Base-by-base conservation (phyloP, 1,140 invertebrate genomes). In the Nebria ingens region DNA sequence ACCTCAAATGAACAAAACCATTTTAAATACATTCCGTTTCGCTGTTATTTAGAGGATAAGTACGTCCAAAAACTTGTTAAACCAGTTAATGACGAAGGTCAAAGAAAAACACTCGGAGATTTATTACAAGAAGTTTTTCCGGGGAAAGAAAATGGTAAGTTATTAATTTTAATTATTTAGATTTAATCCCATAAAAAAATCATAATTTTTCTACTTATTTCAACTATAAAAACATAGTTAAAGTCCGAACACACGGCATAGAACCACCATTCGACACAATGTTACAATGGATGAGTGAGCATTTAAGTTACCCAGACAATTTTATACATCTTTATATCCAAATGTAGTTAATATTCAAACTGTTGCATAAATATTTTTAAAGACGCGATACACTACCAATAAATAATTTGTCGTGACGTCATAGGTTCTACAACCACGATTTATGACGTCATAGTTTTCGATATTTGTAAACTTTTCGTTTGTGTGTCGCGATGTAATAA, bases 241-340 rank as follows among this genome's bases (percentile, higher is more conserved):
- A 79, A 65, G 74, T 95, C 2, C 77, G 89, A 58, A 93, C 89
- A 50, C 96, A 99, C 73, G 96, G 96, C 1, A 85, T 98, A 55
- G 75, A 82, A 62, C 82, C 91, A 55, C 88, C 93, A 2, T 64
- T 83, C 34, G 88, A 96, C 51, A 94, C 93, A n/a, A 93, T 95
- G 2, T 65, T 98, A 4, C 89, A 97, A 66, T 99, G 96, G 95
- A 82, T 99, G 68, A 94, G 93, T 13, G 93, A 97, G 75, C 94
- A 98, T 73, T 76, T 98, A 52, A 97, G 94, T 71, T 97, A 97
- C 75, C 93, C 96, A 2, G 97, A 99, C 71, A 99, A 99, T 74
- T 99, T 99, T 75, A 73, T 99, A 58, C 96, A 99, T 80, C 75
- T 91, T 61, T 83, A 80, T 64, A 64, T 88, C 6, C 25, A 34